These are phyloP conservation scores for Salvelinus namaycush DNA, from an alignment of 2,113 vertebrate species.

Conservation along the genomic window DNA sequence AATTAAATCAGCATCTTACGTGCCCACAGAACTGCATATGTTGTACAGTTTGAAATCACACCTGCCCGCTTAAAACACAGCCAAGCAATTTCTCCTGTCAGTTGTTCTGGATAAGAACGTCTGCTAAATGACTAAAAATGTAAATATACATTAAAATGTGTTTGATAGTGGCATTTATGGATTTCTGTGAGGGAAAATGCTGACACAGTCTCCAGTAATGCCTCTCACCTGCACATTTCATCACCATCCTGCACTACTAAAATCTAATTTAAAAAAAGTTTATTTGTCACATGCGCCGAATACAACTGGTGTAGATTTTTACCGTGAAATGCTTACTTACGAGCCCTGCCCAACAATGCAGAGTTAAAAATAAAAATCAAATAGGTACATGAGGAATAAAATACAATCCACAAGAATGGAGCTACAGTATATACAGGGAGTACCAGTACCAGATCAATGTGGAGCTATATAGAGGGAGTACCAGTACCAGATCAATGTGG, in stretches of 20 bases:
- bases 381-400: too few species aligned
- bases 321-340: too few species aligned
- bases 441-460: too few species aligned
- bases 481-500: too few species aligned
- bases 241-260: conserved; percentile 8
- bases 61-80: conserved; percentile 43
- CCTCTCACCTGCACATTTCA: conserved; percentile 30
- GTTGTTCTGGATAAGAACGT: neutral
- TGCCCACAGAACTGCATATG: conserved; percentile 35
- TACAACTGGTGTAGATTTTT: too few species aligned
- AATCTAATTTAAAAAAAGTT: too few species aligned
- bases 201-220: conserved; percentile 35
- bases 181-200: conserved; percentile 45
- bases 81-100: conserved; percentile 14
- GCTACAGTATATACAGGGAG: too few species aligned
- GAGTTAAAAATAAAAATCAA: too few species aligned
- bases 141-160: neutral
- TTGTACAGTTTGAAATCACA: conserved; percentile 46
- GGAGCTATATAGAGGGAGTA: too few species aligned
- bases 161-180: conserved; percentile 27
- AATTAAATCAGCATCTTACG: conserved; percentile 13
- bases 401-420: too few species aligned
- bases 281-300: too few species aligned
- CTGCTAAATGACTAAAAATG: conserved; percentile 23
- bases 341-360: too few species aligned